A percentile compares a stretch with the other conserved stretches of the same genome.
Evolutionary conservation across 1,140 invertebrate species (phyloP).

Genomic region (Penaeus chinensis): DNA sequence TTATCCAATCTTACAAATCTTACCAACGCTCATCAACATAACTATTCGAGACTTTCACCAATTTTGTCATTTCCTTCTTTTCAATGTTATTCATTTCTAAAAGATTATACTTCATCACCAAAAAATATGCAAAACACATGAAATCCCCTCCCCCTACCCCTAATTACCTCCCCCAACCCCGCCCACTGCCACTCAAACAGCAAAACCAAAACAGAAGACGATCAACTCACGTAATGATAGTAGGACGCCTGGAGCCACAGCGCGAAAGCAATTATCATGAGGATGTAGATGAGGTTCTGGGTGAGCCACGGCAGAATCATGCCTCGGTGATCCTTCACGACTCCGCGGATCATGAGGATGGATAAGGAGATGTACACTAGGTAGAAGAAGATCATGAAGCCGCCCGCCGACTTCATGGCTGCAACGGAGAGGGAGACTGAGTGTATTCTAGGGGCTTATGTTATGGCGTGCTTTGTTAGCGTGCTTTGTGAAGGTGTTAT

Average conservation of each 20-base stretch:
- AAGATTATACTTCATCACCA: too few species aligned
- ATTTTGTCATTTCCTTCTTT: too few species aligned
- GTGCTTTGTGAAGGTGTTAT: too few species aligned
- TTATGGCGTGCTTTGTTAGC: too few species aligned
- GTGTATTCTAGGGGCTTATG: too few species aligned
- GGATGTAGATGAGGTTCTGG: constrained; percentile 76
- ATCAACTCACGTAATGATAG: constrained; percentile 85
- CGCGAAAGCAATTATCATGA: constrained; percentile 83
- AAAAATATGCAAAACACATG: too few species aligned
- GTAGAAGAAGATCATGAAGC: constrained; percentile 81
- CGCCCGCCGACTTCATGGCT: constrained; percentile 82
- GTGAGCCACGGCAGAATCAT: constrained; percentile 85
- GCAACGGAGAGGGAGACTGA: constrained; percentile 33
- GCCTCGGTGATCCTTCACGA: constrained; percentile 78
- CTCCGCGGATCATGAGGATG: constrained; percentile 75
- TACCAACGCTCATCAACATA: too few species aligned
- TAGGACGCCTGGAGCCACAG: constrained; percentile 87
- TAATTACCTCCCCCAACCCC: constrained; percentile 70
- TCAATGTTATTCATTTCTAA: too few species aligned
- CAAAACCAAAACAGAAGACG: constrained; percentile 76
- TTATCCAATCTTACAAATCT: too few species aligned
- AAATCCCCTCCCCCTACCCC: too few species aligned
- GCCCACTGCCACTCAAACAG: constrained; percentile 64
- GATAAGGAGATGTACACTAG: constrained; percentile 76
- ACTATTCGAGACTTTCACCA: too few species aligned